These are phyloP conservation scores for Holacanthella duospinosa DNA, from an alignment of 2,888 invertebrate species.

Conservation along the genomic window DNA sequence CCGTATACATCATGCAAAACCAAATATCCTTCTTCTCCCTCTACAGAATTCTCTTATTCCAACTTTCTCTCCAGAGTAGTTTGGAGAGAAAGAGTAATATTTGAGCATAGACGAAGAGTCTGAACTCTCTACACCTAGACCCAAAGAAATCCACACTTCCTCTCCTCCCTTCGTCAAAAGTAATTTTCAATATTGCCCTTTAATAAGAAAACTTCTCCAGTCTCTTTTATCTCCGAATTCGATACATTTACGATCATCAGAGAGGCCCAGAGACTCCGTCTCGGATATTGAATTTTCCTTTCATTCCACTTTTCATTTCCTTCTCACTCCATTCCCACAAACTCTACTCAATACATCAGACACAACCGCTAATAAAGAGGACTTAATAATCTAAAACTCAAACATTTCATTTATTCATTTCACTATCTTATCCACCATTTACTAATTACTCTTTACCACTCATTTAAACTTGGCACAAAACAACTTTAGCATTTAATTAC, in stretches of 20 bases:
- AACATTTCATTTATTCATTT: too few species aligned
- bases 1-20: constrained; percentile 36
- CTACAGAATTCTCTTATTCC: constrained; percentile 3
- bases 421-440: too few species aligned
- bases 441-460: too few species aligned
- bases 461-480: too few species aligned
- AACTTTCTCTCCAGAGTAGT: constrained; percentile 1
- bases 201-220: constrained; percentile 28
- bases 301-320: constrained; percentile 6
- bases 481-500: too few species aligned
- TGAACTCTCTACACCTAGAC: constrained; percentile 2
- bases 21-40: constrained; percentile 25
- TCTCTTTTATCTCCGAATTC: constrained; percentile 22
- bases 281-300: constrained; percentile 25
- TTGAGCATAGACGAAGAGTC: constrained; percentile 19
- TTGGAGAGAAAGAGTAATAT: constrained; percentile 15
- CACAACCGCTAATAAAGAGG: not conserved
- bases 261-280: constrained; percentile 16
- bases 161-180: constrained; percentile 14
- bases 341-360: not conserved
- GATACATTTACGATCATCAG: constrained; percentile 26
- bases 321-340: not conserved
- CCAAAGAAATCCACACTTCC: constrained; percentile 6
- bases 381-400: too few species aligned
- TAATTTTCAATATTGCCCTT: constrained; percentile 31